Conservation (phyloP, 2,888 invertebrate species). For the Hofmannophila pseudospretella region DNA sequence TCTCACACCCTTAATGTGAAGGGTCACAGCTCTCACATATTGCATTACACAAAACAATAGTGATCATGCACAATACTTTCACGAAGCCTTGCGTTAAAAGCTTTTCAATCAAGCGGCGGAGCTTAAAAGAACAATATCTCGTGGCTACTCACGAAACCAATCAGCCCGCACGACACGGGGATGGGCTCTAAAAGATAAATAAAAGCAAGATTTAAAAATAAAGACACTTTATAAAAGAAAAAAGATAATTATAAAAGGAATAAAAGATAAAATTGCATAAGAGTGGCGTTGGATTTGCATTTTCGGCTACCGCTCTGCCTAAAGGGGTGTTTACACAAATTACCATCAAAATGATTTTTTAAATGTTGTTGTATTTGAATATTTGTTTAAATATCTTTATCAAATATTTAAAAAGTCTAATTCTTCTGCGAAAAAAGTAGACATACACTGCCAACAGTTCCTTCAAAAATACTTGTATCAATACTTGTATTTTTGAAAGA, state of each 20-base stretch:
- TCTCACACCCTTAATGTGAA: neutral
- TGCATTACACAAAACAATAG: conserved; percentile 12
- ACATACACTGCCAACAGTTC: no score
- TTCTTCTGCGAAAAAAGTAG: no score
- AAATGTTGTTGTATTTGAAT: no score
- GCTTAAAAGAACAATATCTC: conserved; percentile 59
- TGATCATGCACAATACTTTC: conserved; percentile 14
- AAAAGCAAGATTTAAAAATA: conserved; percentile 15
- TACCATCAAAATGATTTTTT: no score
- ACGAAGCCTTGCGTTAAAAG: conserved; percentile 35
- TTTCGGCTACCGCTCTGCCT: conserved; percentile 40
- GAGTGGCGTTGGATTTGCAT: conserved; percentile 43
- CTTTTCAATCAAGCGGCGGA: conserved; percentile 53
- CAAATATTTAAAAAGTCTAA: no score
- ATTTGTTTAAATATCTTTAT: no score
- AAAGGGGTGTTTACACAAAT: conserved; percentile 12
- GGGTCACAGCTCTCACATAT: neutral
- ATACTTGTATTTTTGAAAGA: no score
- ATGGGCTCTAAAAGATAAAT: conserved; percentile 25
- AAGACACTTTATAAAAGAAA: conserved; percentile 17
- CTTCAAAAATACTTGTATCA: no score
- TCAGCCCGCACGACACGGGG: conserved; percentile 47
- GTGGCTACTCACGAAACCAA: conserved; percentile 60
- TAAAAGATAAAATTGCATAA: conserved; percentile 35
- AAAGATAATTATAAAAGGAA: conserved; percentile 25